Conservation (phyloP, 2,113 vertebrate genomes). For the Arvicanthis niloticus region DNA sequence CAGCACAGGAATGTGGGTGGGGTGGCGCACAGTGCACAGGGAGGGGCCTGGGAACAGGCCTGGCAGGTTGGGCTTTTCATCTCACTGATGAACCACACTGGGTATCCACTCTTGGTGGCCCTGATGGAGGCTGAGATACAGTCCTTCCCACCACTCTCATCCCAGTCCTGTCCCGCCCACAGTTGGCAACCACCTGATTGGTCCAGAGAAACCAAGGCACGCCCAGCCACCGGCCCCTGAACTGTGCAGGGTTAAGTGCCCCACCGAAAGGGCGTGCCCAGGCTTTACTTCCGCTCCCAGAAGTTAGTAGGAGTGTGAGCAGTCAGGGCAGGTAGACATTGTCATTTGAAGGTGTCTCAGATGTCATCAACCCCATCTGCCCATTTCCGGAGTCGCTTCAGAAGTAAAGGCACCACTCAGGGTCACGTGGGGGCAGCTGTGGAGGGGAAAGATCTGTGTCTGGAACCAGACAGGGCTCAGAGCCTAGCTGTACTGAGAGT, state of each 20-base stretch:
- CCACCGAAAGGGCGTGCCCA: not conserved
- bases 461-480: not conserved
- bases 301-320: not conserved
- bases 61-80: slow-evolving; percentile 39
- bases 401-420: not conserved
- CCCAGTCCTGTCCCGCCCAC: not conserved
- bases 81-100: not conserved
- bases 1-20: not conserved
- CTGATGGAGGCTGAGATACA: not conserved
- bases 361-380: slow-evolving; percentile 25
- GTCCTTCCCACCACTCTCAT: not conserved
- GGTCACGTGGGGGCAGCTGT: not conserved
- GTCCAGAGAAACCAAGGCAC: not conserved
- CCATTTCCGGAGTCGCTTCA: not conserved
- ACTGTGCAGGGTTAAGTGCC: not conserved
- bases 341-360: not conserved
- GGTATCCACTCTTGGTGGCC: not conserved
- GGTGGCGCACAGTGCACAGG: not conserved
- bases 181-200: not conserved
- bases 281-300: not conserved
- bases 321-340: not conserved
- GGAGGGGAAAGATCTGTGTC: not conserved
- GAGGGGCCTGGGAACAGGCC: slow-evolving; percentile 23
- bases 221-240: not conserved
- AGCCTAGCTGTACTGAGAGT: not conserved